These are phyloP conservation scores for Bombyx mandarina DNA, from an alignment of 1,140 invertebrate species.

Conservation along the genomic window DNA sequence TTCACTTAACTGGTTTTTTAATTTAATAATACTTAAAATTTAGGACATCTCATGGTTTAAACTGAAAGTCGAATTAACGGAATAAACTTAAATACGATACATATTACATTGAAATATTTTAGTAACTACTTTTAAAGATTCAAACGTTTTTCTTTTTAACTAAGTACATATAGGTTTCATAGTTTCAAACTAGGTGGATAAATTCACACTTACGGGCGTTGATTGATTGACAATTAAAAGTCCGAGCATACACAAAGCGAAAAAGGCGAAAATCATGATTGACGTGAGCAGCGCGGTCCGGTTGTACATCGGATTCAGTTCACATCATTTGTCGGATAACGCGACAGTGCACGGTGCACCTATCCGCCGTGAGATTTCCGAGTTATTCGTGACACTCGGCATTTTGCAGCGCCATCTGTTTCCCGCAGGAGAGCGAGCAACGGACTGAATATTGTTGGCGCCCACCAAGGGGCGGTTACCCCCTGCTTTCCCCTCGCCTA, in stretches of 20 bases:
- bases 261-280: constrained; percentile 43
- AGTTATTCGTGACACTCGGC: constrained; percentile 2
- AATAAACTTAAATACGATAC: not conserved
- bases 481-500: constrained; percentile 1
- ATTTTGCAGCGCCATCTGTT: constrained; percentile 14
- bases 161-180: not conserved
- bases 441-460: constrained; percentile 1
- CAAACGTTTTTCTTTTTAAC: not conserved
- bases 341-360: constrained; percentile 24
- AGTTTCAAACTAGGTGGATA: not conserved
- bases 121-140: not conserved
- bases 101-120: no score
- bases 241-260: constrained; percentile 33
- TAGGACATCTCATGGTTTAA: not conserved
- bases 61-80: not conserved
- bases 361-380: not conserved
- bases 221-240: constrained; percentile 26
- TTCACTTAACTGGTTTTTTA: no score
- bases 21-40: no score
- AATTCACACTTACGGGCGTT: constrained; percentile 28
- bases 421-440: constrained; percentile 7
- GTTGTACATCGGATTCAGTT: constrained; percentile 31
- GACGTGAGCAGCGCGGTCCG: constrained; percentile 19
- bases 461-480: not conserved
- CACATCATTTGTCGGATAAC: constrained; percentile 18